Base-by-base conservation (phyloP, 2,113 vertebrate species). In the Tetrax tetrax region DNA sequence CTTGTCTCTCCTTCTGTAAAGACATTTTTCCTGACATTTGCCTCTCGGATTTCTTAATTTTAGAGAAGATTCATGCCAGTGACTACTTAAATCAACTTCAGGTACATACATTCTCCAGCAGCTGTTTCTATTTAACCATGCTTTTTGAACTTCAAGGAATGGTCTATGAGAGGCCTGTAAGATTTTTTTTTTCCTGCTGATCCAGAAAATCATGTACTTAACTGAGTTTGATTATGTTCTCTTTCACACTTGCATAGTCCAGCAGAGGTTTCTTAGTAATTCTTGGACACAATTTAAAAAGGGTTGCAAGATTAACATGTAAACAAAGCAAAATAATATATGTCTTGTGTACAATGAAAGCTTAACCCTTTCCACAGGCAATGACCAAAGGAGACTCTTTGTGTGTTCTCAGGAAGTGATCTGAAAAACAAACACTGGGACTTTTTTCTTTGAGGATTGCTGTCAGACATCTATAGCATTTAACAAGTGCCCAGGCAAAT, bases 31-130 rank as follows among this genome's bases (percentile, higher is more conserved):
- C 51, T 86, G 53, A 83, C 27, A 84, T 48, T 28, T 47, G 60
- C 33, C 19, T 91, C 69, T 79, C 75, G 35, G 43, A 59, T 92
- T 92, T 96, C 79, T 57, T 94, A 21, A 90, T 90, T 93, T 92
- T 74, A 87, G 53, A 78, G 31, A 87, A 90, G 41, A 83, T 83
- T 89, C 35, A 78, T 51, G 33, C 29, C 50, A 35, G 50, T 65
- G 75, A 59, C 63, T 89, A 70, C 82, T 93, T 83, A 89, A 68
- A 88, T 81, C 12, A 53, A 64, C 56, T 64, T 60, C 29, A 75
- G 48, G 48, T 74, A 68, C n/a, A 63, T 41, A 28, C 8, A 64
- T 83, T 93, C 64, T 78, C 35, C 45, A 74, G 43, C 28, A 92
- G n/a, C 71, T 92, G 45, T 81, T 94, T 75, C 56, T 87, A 41